Evolutionary conservation across 1,140 invertebrate species (phyloP), one percentile per base, ranked within the genome.

Genomic region (Nasonia vitripennis): DNA sequence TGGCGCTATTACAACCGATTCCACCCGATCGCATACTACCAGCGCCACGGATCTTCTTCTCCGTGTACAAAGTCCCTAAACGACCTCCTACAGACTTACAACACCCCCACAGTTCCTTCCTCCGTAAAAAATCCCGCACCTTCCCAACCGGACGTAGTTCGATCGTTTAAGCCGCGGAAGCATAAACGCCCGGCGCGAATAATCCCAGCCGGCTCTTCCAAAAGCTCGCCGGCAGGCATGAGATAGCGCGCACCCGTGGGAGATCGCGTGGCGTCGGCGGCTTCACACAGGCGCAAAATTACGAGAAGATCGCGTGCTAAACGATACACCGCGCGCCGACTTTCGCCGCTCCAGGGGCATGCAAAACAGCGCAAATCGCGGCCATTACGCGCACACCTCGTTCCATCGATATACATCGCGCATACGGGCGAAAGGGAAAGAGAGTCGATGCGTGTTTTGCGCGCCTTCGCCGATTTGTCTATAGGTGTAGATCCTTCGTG

Each of bases 281-380:
- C 81, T 87, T 86, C 89, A 89, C 89, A 89, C 89, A 89, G 85
- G 86, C 88, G 86, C 88, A 90, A 89, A 92, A 91, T 91, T 92
- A 92, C 90, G 91, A 91, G 90, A 91, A 89, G 88, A 92, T 92
- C 90, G 91, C 91, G 91, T 92, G 91, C 90, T 90, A 91, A 92
- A 91, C 90, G 91, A 91, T 90, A 88, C 86, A 87, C 48, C 48
- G 55, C 55, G 77, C 87, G 83, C 79, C 79, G 73, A 81, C 78
- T 85, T 83, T 84, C 68, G 86, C n/a, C 84, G 68, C 11, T 27
- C 68, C 37, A 31, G 62, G 70, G 70, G 74, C 68, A 75, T 77
- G 78, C 73, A 87, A 67, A 86, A 87, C 79, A 75, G 62, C 73
- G 68, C 82, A 86, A 87, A 90, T 89, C 86, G 73, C 67, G 17